Conservation (phyloP, 2,888 invertebrate species). For the Amiota mariae region DNA sequence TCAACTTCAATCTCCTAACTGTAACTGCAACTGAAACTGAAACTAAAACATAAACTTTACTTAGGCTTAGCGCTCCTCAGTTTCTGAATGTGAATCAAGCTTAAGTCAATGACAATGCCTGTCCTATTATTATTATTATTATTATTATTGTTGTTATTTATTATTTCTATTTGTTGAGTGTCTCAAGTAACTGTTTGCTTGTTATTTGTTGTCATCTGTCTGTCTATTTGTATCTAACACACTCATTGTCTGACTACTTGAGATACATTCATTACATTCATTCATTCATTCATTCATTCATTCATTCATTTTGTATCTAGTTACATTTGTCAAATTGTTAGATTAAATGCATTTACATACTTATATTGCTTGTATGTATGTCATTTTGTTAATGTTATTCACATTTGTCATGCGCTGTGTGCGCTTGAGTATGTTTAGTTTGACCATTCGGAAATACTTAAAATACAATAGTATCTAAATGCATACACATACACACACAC, state of each 20-base stretch:
- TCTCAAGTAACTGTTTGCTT: not conserved
- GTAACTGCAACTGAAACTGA: too few species aligned
- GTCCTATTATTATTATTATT: not conserved
- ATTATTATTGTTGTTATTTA: not conserved
- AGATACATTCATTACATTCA: too few species aligned
- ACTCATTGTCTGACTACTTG: too few species aligned
- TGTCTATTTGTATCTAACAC: not conserved
- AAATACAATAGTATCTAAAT: not conserved
- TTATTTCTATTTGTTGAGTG: not conserved
- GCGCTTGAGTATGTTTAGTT: not conserved
- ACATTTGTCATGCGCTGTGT: constrained; percentile 16
- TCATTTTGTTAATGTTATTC: not conserved
- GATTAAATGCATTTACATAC: constrained; percentile 28
- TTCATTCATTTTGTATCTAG: not conserved
- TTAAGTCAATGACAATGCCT: constrained; percentile 5
- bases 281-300: too few species aligned
- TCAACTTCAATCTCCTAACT: not conserved
- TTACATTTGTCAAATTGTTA: constrained; percentile 30
- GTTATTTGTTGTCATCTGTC: not conserved
- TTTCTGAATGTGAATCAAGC: not conserved
- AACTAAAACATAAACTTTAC: not conserved
- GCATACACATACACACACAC: too few species aligned
- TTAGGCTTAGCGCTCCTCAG: not conserved
- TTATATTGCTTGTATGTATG: too few species aligned
- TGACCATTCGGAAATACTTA: constrained; percentile 21